phyloP scores from a whole-genome alignment of 2,797 vertebrate species.

The Simalia tracyae region DNA sequence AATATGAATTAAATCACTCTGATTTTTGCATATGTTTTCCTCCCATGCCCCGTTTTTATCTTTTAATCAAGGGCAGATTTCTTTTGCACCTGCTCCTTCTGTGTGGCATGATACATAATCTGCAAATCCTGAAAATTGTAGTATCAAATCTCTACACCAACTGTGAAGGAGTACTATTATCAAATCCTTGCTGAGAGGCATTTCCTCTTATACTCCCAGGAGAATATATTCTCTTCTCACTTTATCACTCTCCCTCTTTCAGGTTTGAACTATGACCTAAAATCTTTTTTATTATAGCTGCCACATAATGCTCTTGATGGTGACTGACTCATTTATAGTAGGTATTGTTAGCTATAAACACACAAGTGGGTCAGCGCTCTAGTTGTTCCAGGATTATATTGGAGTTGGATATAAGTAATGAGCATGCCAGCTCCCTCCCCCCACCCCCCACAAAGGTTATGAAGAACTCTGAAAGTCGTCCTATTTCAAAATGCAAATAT shows the following conservation, averaged over 20 bases:
- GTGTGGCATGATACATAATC: slow-evolving; percentile 66
- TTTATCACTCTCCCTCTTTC: slow-evolving; percentile 2
- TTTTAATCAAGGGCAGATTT: slow-evolving; percentile 58
- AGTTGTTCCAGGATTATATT: slow-evolving; percentile 60
- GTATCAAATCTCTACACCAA: slow-evolving; percentile 63
- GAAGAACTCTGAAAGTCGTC: slow-evolving; percentile 12
- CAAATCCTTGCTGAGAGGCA: slow-evolving; percentile 39
- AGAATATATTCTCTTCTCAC: slow-evolving; percentile 31
- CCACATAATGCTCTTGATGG: slow-evolving; percentile 43
- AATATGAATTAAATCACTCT: background rate
- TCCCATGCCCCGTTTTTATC: slow-evolving; percentile 28
- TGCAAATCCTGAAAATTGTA: slow-evolving; percentile 68
- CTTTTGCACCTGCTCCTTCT: slow-evolving; percentile 71
- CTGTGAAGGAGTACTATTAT: slow-evolving; percentile 59
- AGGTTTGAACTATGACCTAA: slow-evolving; percentile 64
- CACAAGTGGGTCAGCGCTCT: slow-evolving; percentile 66
- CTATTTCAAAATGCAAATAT: background rate
- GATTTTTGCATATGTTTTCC: background rate
- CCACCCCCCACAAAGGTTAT: slow-evolving; percentile 15
- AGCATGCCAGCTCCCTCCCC: slow-evolving; percentile 19
- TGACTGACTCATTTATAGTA: slow-evolving; percentile 25
- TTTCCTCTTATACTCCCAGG: slow-evolving; percentile 51
- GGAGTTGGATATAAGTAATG: slow-evolving; percentile 72
- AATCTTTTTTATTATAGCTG: slow-evolving; percentile 29
- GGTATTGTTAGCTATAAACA: slow-evolving; percentile 31